A percentile compares a stretch with the other conserved stretches of the same genome.
Evolutionary conservation across 2,888 invertebrate genomes (phyloP).

Genomic region (Cosmia pyralina): DNA sequence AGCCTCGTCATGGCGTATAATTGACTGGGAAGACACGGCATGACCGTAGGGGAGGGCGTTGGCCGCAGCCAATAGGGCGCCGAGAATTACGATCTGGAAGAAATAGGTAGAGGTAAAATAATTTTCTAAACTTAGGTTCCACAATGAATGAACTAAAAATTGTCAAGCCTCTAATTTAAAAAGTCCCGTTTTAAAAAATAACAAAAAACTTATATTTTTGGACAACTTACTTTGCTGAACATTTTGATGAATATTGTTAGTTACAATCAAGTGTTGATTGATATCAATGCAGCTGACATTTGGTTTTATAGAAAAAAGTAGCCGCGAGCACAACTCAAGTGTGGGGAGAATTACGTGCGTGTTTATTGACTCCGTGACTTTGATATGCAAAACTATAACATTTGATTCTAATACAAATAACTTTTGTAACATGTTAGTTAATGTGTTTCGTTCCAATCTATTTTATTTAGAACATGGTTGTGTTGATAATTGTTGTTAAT

Average conservation of each 20-base stretch:
- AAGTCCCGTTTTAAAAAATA: no score
- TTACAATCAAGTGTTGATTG: slow-evolving; percentile 72
- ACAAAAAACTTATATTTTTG: no score
- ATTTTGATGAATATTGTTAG: slow-evolving; percentile 72
- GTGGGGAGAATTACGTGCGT: slow-evolving; percentile 5
- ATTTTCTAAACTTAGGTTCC: no score
- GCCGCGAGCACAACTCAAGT: background rate
- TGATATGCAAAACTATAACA: slow-evolving; percentile 50
- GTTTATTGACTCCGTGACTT: slow-evolving; percentile 62
- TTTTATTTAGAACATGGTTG: slow-evolving; percentile 14
- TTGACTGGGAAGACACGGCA: slow-evolving; percentile 58
- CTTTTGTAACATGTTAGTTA: slow-evolving; percentile 6
- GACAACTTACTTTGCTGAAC: slow-evolving; percentile 78
- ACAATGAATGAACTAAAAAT: background rate
- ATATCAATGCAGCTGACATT: slow-evolving; percentile 64
- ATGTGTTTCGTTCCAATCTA: slow-evolving; percentile 20
- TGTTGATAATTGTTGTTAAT: slow-evolving; percentile 33
- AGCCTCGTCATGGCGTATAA: slow-evolving; percentile 61
- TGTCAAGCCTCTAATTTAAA: no score
- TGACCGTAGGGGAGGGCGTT: slow-evolving; percentile 66
- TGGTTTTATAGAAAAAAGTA: slow-evolving; percentile 10
- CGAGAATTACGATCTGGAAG: slow-evolving; percentile 52
- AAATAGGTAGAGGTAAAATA: background rate
- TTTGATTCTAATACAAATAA: slow-evolving; percentile 10
- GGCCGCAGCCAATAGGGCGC: slow-evolving; percentile 70